Evolutionary conservation across 2,113 vertebrate genomes (phyloP), one percentile per base, ranked within the genome.

Genomic region (Hymenochirus boettgeri): DNA sequence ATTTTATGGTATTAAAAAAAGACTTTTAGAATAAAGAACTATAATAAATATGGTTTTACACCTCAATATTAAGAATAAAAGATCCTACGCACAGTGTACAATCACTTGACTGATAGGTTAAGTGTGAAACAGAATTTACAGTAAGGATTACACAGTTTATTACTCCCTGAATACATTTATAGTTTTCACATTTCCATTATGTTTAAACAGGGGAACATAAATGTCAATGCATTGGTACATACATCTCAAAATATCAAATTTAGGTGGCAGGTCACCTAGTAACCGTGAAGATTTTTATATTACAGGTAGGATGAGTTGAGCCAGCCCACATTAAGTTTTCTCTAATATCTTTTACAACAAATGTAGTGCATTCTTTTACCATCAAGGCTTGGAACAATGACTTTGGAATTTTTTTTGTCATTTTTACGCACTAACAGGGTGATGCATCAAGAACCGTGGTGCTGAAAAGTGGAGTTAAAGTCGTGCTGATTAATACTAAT

Each of bases 331-430:
- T 58, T 3, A 13, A 42, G 17, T 42, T 58, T 57, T 42, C 21
- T 31, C 45, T 27, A 51, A 23, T 35, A 66, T 50, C 29, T 27
- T 47, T 66, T 66, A 21, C 46, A 58, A 37, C 57, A 47, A 39
- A 29, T 58, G 45, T 29, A 57, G 48, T 46, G 39, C 22, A 27
- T 51, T 37, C 22, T 51, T 39, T 58, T 57, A 53, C 54, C 62
- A 56, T 17, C 37, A 45, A 21, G 55, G 58, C 13, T 27, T 50
- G 45, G 26, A 66, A 58, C 11, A 29, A 45, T 13, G 45, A n/a
- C n/a, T n/a, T n/a, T n/a, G n/a, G n/a, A n/a, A n/a, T n/a, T n/a
- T n/a, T n/a, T n/a, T n/a, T n/a, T n/a, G n/a, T n/a, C n/a, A n/a
- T n/a, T n/a, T n/a, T n/a, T n/a, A n/a, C n/a, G n/a, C n/a, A n/a